A percentile compares a stretch with the other conserved stretches of the same genome.
phyloP scores from a whole-genome alignment of 2,888 invertebrate genomes.

The Drosophila ustulata region DNA sequence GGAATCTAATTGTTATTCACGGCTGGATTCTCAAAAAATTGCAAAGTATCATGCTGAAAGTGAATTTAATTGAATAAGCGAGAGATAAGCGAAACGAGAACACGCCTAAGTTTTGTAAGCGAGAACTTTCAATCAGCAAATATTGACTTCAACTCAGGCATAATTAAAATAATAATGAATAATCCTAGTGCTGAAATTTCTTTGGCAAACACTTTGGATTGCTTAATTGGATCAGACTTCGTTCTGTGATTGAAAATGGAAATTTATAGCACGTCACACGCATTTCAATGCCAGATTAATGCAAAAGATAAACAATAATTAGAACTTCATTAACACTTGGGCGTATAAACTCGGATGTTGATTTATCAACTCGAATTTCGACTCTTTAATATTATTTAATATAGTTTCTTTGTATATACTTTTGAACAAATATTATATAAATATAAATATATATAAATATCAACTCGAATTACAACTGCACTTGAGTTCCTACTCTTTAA shows the following conservation, averaged over 20 bases:
- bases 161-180: constrained; percentile 6
- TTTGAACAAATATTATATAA: constrained; percentile 2
- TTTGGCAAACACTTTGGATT: constrained; percentile 9
- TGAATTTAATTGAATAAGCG: constrained; percentile 8
- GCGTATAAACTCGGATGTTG: constrained; percentile 2
- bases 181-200: neutral
- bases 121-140: constrained; percentile 5
- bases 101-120: neutral
- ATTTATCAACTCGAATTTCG: constrained; percentile 31
- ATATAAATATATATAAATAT: no score
- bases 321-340: constrained; percentile 32
- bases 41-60: constrained; percentile 6
- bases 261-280: constrained; percentile 10
- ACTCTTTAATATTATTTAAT: constrained; percentile 12
- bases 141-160: constrained; percentile 4
- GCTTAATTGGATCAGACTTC: constrained; percentile 1
- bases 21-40: neutral
- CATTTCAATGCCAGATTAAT: constrained; percentile 33
- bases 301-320: constrained; percentile 44
- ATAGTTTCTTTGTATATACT: constrained; percentile 2
- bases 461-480: constrained; percentile 24
- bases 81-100: constrained; percentile 5
- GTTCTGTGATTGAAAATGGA: neutral
- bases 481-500: neutral
- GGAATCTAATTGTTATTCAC: constrained; percentile 9